phyloP scores from a whole-genome alignment of 2,113 vertebrate species.

The Orycteropus afer region DNA sequence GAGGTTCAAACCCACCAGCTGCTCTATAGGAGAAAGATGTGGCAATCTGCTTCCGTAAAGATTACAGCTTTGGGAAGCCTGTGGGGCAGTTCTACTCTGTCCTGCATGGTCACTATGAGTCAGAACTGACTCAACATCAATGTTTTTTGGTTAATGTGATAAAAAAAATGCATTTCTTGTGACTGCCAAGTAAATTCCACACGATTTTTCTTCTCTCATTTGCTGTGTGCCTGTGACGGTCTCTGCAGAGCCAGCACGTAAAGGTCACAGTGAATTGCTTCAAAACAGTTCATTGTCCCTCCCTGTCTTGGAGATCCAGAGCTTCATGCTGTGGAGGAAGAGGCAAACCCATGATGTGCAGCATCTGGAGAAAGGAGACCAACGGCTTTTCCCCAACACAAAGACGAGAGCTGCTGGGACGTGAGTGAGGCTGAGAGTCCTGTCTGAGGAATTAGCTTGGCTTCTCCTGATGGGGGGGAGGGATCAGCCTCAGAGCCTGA shows the following conservation, averaged over 20 bases:
- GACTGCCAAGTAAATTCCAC: not conserved
- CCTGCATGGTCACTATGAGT: too few relatives aligned
- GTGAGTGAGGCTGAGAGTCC: not conserved
- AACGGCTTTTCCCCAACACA: not conserved
- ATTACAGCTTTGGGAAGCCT: too few relatives aligned
- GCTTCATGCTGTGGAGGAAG: not conserved
- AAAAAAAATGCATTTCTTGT: not conserved
- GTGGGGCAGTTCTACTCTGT: too few relatives aligned
- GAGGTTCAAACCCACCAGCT: too few relatives aligned
- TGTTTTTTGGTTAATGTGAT: not conserved
- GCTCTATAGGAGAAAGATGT: too few relatives aligned
- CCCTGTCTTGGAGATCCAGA: constrained; percentile 34
- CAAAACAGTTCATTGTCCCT: not conserved
- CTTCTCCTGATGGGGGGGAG: not conserved
- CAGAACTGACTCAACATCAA: too few relatives aligned
- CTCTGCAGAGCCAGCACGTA: not conserved
- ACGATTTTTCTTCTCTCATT: not conserved
- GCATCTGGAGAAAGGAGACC: not conserved
- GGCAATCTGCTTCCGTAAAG: too few relatives aligned
- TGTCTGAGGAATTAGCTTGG: not conserved
- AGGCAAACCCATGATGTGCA: not conserved
- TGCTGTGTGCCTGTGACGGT: rapidly evolving
- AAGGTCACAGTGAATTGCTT: constrained; percentile 43
- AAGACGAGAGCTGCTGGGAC: not conserved
- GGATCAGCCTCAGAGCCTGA: not conserved